Conservation (phyloP, 2,797 vertebrate genomes). For the Clarias platycephalus region DNA sequence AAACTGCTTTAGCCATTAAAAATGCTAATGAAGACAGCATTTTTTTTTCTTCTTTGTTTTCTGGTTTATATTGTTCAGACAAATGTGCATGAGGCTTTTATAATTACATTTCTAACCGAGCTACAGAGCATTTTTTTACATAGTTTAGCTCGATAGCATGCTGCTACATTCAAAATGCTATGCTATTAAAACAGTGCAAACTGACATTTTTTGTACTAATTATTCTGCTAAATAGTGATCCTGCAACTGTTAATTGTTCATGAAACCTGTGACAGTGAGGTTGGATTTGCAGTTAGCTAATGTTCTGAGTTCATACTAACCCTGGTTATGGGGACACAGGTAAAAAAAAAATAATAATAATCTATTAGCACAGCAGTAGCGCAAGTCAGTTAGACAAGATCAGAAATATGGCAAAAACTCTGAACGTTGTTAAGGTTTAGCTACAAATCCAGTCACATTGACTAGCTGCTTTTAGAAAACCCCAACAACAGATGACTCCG, state of each 20-base stretch:
- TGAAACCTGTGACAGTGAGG: background rate
- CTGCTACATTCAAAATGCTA: background rate
- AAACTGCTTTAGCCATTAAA: conserved; percentile 2
- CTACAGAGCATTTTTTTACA: background rate
- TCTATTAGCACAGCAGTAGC: background rate
- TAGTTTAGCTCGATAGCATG: background rate
- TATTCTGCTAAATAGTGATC: conserved; percentile 4
- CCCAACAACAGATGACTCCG: background rate
- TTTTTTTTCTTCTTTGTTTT: background rate
- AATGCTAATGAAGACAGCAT: background rate
- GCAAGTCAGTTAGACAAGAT: background rate
- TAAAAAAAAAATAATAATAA: background rate
- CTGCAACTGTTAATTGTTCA: conserved; percentile 12
- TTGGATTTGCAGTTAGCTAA: background rate
- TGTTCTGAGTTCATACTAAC: background rate
- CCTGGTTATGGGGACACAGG: background rate
- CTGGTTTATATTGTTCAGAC: conserved; percentile 21
- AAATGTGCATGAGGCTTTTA: background rate
- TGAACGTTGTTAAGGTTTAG: background rate
- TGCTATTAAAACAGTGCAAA: background rate
- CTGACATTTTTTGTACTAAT: background rate
- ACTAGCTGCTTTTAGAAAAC: background rate
- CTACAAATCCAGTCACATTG: conserved; percentile 7
- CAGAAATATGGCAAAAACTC: background rate
- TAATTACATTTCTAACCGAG: background rate